Conservation (phyloP, 2,797 vertebrate genomes). For the Platalea minor region DNA sequence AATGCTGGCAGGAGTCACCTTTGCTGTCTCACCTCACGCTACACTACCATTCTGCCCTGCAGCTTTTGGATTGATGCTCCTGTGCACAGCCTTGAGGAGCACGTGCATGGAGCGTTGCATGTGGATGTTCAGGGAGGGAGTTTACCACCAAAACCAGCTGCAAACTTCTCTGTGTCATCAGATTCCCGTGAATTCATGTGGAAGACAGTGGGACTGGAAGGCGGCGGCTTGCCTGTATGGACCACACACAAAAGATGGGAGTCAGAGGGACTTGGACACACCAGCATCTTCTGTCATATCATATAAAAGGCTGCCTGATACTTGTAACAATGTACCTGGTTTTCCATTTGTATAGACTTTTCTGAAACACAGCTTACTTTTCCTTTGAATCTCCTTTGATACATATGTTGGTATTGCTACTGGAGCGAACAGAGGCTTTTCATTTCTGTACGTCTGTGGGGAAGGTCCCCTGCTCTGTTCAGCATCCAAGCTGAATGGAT, state of each 20-base stretch:
- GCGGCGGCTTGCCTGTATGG: not conserved
- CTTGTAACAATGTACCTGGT: not conserved
- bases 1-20: not conserved
- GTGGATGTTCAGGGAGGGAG: not conserved
- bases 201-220: not conserved
- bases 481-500: not conserved
- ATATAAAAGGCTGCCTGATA: not conserved
- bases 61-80: not conserved
- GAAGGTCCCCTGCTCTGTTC: not conserved
- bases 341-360: not conserved
- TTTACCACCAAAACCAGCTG: not conserved
- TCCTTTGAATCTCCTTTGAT: not conserved
- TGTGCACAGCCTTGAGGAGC: not conserved
- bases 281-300: not conserved
- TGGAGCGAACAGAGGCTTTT: not conserved
- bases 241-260: not conserved
- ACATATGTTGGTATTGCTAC: not conserved
- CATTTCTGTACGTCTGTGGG: not conserved
- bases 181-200: not conserved
- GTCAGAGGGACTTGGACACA: not conserved
- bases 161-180: not conserved
- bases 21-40: not conserved
- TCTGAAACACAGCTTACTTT: not conserved
- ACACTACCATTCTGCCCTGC: accelerated
- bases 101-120: accelerated